Base-by-base conservation (phyloP, 2,797 vertebrate species). In the Forpus xanthops region DNA sequence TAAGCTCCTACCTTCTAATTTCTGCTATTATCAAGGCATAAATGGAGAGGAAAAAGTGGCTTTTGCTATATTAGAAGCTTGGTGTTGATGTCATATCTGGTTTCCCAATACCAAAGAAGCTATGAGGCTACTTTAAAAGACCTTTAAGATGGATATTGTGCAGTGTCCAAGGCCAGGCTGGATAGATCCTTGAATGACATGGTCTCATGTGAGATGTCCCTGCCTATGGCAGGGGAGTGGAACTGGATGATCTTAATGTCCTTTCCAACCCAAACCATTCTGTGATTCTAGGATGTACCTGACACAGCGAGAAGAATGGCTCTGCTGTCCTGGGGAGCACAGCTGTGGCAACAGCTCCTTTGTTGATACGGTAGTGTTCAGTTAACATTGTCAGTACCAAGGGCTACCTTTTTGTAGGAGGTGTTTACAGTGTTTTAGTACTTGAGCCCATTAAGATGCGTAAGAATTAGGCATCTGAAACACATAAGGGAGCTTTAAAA, bases 351-450 rank as follows among this genome's bases (percentile, higher is more conserved):
- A 5, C n/a, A 55, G 56, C 39, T 76, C 15, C 65, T 39, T 39
- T 47, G 58, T 61, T 4, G 4, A 7, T 47, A 1, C 2, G 8
- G 39, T 14, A 16, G 21, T 2, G 0, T 0, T 42, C 16, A 27
- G 33, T 11, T 52, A 67, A 3, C 8, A 3, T 1, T 49, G 21
- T 10, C 47, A 42, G n/a, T 1, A 5, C 5, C 16, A 11, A 30
- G 14, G 23, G 44, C 82, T 86, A 24, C 53, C 33, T 9, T 25
- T 35, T 8, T 37, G 19, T 35, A 50, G 17, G 17, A 44, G 44
- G 1, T 6, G 6, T 44, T 60, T 6, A 2, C 13, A 5, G 11
- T 0, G 6, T 31, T 65, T 71, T 73, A 1, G 12, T 18, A 0
- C 30, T 19, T 28, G 15, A 15, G 12, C 8, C 27, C 4, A 2